These are phyloP conservation scores for Crepidodera aurea DNA, from an alignment of 2,888 invertebrate genomes.

Conservation along the genomic window DNA sequence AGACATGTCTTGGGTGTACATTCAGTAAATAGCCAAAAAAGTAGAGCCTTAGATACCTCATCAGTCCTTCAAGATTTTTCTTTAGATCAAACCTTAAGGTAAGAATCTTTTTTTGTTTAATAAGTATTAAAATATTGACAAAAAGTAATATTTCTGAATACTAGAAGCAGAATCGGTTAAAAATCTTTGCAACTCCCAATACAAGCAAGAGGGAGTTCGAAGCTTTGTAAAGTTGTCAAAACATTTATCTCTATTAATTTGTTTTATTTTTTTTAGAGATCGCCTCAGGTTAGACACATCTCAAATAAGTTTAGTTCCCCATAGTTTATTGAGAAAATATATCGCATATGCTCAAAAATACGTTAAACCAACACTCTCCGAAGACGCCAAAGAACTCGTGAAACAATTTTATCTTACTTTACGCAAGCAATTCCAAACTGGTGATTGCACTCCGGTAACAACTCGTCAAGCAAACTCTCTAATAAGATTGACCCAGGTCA, in stretches of 20 bases:
- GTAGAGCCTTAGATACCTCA: not conserved
- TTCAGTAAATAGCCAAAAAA: conserved; percentile 58
- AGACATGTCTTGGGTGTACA: conserved; percentile 86
- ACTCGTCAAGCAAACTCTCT: conserved; percentile 89
- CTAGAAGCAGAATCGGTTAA: too few relatives aligned
- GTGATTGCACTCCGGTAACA: conserved; percentile 81
- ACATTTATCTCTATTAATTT: too few relatives aligned
- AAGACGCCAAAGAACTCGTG: conserved; percentile 74
- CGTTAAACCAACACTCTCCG: conserved; percentile 80
- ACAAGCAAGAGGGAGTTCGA: too few relatives aligned
- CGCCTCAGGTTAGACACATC: conserved; percentile 71
- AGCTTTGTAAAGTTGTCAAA: too few relatives aligned
- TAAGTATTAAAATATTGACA: not conserved
- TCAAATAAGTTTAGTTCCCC: conserved; percentile 75
- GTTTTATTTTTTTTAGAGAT: conserved; percentile 61
- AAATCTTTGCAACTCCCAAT: too few relatives aligned
- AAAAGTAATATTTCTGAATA: too few relatives aligned
- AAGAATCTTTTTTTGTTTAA: not conserved
- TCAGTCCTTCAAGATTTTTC: conserved; percentile 12
- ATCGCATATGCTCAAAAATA: conserved; percentile 90
- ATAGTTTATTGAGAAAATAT: conserved; percentile 83
- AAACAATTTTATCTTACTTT: conserved; percentile 84
- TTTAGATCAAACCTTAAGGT: conserved; percentile 30
- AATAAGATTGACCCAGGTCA: conserved; percentile 80
- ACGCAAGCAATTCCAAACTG: conserved; percentile 71